phyloP scores from a whole-genome alignment of 2,797 vertebrate genomes.

The Streptopelia turtur region DNA sequence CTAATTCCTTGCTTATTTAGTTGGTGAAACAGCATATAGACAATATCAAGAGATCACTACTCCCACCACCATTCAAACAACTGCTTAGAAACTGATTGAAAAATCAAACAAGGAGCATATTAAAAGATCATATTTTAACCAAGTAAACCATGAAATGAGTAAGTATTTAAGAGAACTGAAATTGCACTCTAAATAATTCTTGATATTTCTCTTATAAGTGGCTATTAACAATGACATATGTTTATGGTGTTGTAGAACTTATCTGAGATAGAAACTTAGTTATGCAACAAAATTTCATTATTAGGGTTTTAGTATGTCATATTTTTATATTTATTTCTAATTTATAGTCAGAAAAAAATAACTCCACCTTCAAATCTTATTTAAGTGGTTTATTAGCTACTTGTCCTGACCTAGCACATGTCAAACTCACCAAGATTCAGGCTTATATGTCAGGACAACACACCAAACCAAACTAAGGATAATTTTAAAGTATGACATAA shows the following conservation, averaged over 20 bases:
- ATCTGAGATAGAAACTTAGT: not conserved
- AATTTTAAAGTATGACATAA: not conserved
- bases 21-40: not conserved
- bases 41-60: not conserved
- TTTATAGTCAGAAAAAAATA: not conserved
- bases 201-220: not conserved
- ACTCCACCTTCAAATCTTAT: not conserved
- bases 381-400: not conserved
- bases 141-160: not conserved
- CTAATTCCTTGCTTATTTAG: conserved; percentile 4
- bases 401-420: not conserved
- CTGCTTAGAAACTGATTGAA: not conserved
- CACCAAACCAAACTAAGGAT: not conserved
- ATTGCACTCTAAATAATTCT: not conserved
- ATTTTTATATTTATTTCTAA: not conserved
- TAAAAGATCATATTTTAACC: not conserved
- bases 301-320: not conserved
- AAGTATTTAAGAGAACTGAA: not conserved
- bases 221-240: not conserved
- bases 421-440: not conserved
- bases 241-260: conserved; percentile 27
- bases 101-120: not conserved
- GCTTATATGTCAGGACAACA: not conserved
- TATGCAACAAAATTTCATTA: not conserved
- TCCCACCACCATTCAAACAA: conserved; percentile 11